phyloP scores from a whole-genome alignment of 2,888 invertebrate species.

The Synanthedon andrenaeformis region DNA sequence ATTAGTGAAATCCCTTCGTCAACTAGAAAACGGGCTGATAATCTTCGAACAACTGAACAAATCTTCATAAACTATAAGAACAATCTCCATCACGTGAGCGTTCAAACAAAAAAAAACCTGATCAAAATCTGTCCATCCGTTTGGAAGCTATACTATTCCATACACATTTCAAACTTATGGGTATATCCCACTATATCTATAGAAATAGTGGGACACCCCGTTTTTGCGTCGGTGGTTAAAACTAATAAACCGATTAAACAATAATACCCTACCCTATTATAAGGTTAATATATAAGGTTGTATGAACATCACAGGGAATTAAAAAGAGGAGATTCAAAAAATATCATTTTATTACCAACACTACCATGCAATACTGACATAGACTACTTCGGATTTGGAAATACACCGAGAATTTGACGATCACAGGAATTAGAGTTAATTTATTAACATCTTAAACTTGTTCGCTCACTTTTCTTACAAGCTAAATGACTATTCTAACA shows the following conservation, averaged over 20 bases:
- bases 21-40: too few species aligned
- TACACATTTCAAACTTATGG: too few species aligned
- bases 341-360: slow-evolving; percentile 64
- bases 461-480: slow-evolving; percentile 50
- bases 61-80: too few species aligned
- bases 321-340: slow-evolving; percentile 32
- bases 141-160: too few species aligned
- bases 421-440: slow-evolving; percentile 39
- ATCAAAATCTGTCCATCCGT: too few species aligned
- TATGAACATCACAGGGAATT: background rate
- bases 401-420: slow-evolving; percentile 55
- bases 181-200: too few species aligned
- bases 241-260: too few species aligned
- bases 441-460: slow-evolving; percentile 54
- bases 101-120: too few species aligned
- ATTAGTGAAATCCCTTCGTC: too few species aligned
- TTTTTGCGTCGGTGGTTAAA: background rate
- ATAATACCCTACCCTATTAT: background rate
- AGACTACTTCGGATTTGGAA: slow-evolving; percentile 44
- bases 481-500: slow-evolving; percentile 42
- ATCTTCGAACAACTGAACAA: too few species aligned
- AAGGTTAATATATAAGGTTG: background rate
- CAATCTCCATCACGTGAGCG: too few species aligned
- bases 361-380: slow-evolving; percentile 60
- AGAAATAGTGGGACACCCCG: too few species aligned